Conservation (phyloP, 2,113 vertebrate genomes). For the Pandion haliaetus region DNA sequence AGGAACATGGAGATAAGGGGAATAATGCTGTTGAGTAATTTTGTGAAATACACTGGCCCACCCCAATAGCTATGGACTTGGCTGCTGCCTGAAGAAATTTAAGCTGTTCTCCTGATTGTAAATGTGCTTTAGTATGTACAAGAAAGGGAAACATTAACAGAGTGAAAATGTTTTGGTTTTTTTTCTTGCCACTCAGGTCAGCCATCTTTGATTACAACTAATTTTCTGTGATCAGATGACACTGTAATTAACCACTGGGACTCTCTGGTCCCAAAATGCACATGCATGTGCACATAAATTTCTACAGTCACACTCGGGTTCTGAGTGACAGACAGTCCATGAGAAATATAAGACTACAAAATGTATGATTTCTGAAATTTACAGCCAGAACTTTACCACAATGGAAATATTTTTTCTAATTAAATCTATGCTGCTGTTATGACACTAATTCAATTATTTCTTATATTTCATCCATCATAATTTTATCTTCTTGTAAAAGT, state of each 20-base stretch:
- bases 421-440: conserved; percentile 8
- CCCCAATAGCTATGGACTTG: neutral
- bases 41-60: neutral
- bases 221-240: neutral
- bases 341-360: neutral
- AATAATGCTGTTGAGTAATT: neutral
- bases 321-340: neutral
- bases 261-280: neutral
- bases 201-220: neutral
- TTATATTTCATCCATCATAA: neutral
- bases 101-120: neutral
- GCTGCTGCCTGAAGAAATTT: neutral
- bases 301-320: neutral
- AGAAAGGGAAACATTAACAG: neutral
- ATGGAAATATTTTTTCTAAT: conserved; percentile 44
- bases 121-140: neutral
- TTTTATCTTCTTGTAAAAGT: conserved; percentile 14
- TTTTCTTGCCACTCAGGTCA: neutral
- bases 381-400: neutral
- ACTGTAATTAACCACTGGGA: neutral
- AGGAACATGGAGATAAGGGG: neutral
- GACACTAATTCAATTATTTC: conserved; percentile 10
- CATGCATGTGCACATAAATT: neutral
- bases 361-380: conserved; percentile 14
- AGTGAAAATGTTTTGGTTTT: neutral